Percentiles rank a stretch among this genome's conserved stretches.
Evolutionary conservation across 1,140 invertebrate species (phyloP).

Genomic region (Portunus trituberculatus): DNA sequence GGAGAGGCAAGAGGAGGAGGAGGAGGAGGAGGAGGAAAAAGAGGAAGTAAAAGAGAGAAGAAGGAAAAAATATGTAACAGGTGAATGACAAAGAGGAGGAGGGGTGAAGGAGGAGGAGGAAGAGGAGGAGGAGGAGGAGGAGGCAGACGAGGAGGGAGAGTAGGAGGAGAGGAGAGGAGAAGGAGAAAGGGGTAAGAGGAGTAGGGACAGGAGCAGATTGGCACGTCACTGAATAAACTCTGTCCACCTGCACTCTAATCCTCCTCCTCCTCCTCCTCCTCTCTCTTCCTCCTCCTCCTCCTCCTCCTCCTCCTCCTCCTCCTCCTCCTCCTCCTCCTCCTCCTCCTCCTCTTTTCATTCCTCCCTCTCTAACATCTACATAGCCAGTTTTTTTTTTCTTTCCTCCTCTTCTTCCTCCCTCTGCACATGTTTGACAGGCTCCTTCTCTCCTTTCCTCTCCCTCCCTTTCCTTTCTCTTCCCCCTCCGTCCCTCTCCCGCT

Average conservation of each 20-base stretch:
- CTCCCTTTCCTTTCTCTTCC: background rate
- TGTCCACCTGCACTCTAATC: background rate
- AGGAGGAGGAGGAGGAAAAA: background rate
- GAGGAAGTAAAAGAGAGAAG: background rate
- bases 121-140: background rate
- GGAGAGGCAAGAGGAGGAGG: no score
- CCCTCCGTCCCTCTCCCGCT: background rate
- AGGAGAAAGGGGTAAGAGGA: conserved; percentile 34
- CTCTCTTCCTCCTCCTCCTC: background rate
- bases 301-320: background rate
- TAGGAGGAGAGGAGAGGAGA: background rate
- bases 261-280: conserved; percentile 34
- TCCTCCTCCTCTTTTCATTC: background rate
- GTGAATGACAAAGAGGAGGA: background rate
- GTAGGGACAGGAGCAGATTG: background rate
- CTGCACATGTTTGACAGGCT: background rate
- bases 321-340: conserved; percentile 2
- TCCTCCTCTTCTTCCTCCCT: background rate
- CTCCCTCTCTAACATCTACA: background rate
- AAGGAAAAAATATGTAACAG: background rate
- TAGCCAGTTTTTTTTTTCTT: background rate
- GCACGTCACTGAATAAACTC: conserved; percentile 18
- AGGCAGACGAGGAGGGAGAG: background rate
- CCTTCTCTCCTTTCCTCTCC: background rate
- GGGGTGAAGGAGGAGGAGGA: background rate